A percentile compares a stretch with the other conserved stretches of the same genome.
Conservation (phyloP, 2,113 vertebrate species). For the Podocnemis expansa region DNA sequence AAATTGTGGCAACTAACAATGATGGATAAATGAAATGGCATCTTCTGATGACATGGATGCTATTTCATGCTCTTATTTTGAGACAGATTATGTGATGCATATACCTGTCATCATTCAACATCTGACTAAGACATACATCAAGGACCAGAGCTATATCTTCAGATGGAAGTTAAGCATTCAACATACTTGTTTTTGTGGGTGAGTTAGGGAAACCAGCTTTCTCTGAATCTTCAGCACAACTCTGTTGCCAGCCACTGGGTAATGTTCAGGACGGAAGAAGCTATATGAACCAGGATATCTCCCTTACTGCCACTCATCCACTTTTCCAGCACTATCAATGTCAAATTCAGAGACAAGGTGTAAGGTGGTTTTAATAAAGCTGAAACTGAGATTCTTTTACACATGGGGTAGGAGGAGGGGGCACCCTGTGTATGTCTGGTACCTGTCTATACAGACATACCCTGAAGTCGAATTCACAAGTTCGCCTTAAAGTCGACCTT, state of each 20-base stretch:
- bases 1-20: neutral
- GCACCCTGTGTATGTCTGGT: too few relatives aligned
- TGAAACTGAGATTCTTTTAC: neutral
- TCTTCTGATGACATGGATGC: neutral
- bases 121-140: neutral
- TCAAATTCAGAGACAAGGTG: neutral
- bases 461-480: too few relatives aligned
- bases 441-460: too few relatives aligned
- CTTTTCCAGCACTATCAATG: neutral
- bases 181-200: neutral
- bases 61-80: neutral
- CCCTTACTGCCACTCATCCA: neutral
- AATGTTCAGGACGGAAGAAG: rapidly evolving
- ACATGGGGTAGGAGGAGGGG: too few relatives aligned
- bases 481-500: too few relatives aligned
- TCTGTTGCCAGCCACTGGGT: neutral
- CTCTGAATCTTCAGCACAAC: neutral
- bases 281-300: neutral
- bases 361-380: rapidly evolving
- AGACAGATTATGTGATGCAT: neutral
- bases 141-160: neutral
- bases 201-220: neutral
- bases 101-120: neutral
- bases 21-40: neutral
- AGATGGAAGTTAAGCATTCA: neutral